Conservation (phyloP, 2,113 vertebrate genomes). For the Mohoua ochrocephala region DNA sequence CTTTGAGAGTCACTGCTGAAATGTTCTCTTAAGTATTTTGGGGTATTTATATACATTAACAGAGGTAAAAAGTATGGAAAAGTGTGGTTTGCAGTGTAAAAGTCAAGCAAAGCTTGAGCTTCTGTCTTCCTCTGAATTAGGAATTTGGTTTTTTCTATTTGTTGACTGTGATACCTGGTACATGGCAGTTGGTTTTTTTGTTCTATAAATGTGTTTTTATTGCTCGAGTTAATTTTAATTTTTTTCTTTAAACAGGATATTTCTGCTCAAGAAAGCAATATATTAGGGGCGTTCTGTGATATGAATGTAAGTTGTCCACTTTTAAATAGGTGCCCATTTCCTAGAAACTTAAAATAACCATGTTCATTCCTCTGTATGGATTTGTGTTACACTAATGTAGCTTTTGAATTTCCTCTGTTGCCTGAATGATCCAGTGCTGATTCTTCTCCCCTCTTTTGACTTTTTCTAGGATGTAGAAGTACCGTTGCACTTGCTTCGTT, state of each 20-base stretch:
- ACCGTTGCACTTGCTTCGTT: conserved; percentile 95
- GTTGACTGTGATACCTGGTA: neutral
- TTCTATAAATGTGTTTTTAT: neutral
- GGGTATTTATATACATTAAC: neutral
- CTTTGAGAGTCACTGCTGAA: neutral
- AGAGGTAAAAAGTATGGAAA: neutral
- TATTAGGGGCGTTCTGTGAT: conserved; percentile 97
- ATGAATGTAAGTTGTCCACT: conserved; percentile 91
- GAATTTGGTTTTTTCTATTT: neutral
- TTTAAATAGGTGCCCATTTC: neutral
- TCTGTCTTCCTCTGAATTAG: neutral
- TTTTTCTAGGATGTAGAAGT: conserved; percentile 91
- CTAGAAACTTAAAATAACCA: neutral
- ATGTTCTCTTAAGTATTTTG: neutral
- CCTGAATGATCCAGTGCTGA: neutral
- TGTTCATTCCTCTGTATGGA: neutral
- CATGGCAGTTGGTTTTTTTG: neutral
- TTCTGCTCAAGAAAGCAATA: conserved; percentile 98
- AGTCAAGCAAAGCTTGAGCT: neutral
- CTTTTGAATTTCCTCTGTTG: neutral
- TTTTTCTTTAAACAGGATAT: conserved; percentile 83
- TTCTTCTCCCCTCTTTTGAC: neutral
- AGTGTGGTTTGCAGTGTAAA: neutral
- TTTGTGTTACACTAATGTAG: neutral
- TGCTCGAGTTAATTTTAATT: neutral